Evolutionary conservation across 2,113 vertebrate species (phyloP), one percentile per base, ranked within the genome.

Genomic region (Deroptyus accipitrinus): DNA sequence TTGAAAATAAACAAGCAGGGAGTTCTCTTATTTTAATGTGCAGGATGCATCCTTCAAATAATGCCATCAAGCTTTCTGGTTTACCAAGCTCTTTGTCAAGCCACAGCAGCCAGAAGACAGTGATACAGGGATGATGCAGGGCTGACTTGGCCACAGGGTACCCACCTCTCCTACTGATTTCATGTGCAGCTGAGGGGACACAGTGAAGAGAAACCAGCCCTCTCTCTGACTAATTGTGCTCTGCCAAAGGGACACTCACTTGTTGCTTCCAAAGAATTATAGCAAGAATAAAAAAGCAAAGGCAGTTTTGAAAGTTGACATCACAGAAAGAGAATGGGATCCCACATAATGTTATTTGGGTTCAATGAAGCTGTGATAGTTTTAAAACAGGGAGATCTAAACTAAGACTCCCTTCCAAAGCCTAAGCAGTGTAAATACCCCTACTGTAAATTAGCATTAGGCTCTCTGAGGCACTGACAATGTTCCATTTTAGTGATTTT

Each of bases 401-500:
- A 37, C 19, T 23, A 64, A 72, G 57, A 59, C 62, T 82, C 27
- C 81, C 42, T 89, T 89, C 74, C 81, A 84, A 63, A 84, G 64
- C 35, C 61, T 83, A 61, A 89, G 63, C 27, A 48, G 52, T 85
- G 80, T 90, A 94, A 94, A 93, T 96, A 73, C 35, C 69, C 81
- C 62, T 89, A 90, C 89, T 95, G 87, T 90, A 88, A 92, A 93
- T 84, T 63, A 91, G 92, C 84, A 4, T 84, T 77, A 52, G 62
- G 33, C 67, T 76, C 20, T 67, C 90, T n/a, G 79, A 82, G 77
- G 79, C 82, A 54, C 74, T 86, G 66, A 95, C 90, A 94, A 79
- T 97, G 95, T 92, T 96, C 92, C 77, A 66, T 95, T 96, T 91
- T 75, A 91, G 87, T 68, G 75, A 62, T 85, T 91, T 94, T 80